Percentiles rank a stretch among this genome's conserved stretches.
These are phyloP conservation scores for Grantiella picta DNA, from an alignment of 2,113 vertebrate genomes.

Conservation along the genomic window DNA sequence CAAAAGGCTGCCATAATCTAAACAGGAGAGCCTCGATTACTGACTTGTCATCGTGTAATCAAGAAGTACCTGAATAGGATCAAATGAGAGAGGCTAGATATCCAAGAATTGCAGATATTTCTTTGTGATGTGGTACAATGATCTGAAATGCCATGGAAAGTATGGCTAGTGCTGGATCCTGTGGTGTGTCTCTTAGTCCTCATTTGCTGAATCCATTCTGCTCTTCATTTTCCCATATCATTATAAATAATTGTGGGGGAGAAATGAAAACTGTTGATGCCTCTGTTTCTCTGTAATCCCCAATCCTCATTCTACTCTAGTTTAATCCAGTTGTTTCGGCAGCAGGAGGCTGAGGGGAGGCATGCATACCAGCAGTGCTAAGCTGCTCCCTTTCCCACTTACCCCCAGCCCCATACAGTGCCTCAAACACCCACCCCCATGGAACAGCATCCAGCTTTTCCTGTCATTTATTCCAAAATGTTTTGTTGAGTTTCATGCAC, in stretches of 20 bases:
- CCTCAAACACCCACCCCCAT: not conserved
- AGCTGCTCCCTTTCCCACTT: not conserved
- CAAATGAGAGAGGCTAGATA: not conserved
- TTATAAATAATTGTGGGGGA: not conserved
- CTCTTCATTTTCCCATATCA: not conserved
- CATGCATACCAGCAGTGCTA: not conserved
- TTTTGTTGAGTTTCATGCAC: not conserved
- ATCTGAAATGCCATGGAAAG: not conserved
- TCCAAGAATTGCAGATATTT: not conserved
- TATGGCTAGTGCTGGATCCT: not conserved
- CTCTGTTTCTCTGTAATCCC: constrained; percentile 11
- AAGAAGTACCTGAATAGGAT: not conserved
- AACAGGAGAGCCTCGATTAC: not conserved
- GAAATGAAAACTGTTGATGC: constrained; percentile 1
- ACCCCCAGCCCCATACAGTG: rapidly evolving
- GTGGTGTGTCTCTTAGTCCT: not conserved
- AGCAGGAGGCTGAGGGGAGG: not conserved
- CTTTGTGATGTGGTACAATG: not conserved
- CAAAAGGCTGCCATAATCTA: not conserved
- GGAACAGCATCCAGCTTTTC: not conserved
- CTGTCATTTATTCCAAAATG: not conserved
- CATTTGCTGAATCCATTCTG: not conserved
- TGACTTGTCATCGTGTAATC: not conserved
- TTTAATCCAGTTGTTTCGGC: not conserved
- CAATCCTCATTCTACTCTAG: not conserved